Conservation (phyloP, 30 jellyfish, hydroid and myxozoan species). For the Hydractinia echinata region DNA sequence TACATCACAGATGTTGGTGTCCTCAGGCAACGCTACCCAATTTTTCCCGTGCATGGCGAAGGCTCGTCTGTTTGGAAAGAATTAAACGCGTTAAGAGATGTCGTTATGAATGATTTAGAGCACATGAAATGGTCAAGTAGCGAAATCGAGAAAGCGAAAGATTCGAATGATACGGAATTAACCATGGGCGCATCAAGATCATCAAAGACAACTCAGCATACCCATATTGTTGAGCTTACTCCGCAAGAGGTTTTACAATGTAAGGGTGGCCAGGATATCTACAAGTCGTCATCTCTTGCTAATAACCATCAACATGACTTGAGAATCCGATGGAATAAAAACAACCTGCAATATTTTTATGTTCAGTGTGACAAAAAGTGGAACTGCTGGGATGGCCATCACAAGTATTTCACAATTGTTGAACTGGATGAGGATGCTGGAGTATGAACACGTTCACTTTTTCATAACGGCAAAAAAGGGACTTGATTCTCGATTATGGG, state of each 20-base stretch:
- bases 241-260: conserved; percentile 54
- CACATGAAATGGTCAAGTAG: conserved; percentile 7
- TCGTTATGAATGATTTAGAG: conserved; percentile 4
- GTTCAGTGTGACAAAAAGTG: conserved; percentile 34
- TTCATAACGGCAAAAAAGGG: too few species aligned
- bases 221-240: conserved; percentile 53
- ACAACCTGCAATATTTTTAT: conserved; percentile 18
- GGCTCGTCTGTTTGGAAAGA: conserved; percentile 95
- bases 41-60: conserved; percentile 94
- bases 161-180: conserved; percentile 6
- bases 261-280: conserved; percentile 60
- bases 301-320: conserved; percentile 64
- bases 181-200: conserved; percentile 18
- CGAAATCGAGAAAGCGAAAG: not conserved
- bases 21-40: conserved; percentile 77
- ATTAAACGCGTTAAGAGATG: conserved; percentile 47
- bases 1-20: conserved; percentile 74
- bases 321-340: conserved; percentile 48
- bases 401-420: not conserved
- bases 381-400: conserved; percentile 52
- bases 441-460: too few species aligned
- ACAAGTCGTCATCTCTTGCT: conserved; percentile 42
- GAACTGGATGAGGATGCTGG: not conserved
- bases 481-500: too few species aligned
- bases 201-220: conserved; percentile 34